phyloP scores from a whole-genome alignment of 37 sponge, comb jelly and placozoan genomes.

The Crambe crambe region DNA sequence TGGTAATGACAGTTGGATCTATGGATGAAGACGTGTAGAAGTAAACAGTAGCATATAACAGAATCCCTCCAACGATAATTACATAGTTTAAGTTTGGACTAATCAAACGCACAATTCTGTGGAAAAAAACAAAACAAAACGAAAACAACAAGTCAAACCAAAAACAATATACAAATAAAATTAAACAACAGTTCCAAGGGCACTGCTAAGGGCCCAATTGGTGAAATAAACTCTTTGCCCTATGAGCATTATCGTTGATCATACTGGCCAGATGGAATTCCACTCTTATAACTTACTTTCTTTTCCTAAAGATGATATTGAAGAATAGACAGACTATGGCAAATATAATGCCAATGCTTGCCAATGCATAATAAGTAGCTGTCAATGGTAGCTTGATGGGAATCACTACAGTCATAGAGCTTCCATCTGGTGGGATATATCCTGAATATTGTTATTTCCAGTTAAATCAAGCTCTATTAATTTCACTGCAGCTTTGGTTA shows the following conservation, averaged over 20 bases:
- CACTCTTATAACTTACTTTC: conserved; percentile 35
- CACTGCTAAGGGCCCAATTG: too few relatives aligned
- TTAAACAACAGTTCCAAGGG: not conserved
- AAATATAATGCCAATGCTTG: conserved; percentile 27
- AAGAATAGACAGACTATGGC: conserved; percentile 37
- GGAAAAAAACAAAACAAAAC: not conserved
- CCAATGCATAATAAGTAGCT: conserved; percentile 16
- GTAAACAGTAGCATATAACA: conserved; percentile 21
- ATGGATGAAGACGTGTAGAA: conserved; percentile 14
- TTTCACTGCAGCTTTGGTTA: not conserved
- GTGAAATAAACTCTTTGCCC: too few relatives aligned
- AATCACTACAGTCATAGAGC: not conserved
- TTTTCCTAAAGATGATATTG: conserved; percentile 62
- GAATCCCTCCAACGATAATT: conserved; percentile 38
- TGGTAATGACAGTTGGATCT: not conserved
- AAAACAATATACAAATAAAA: not conserved
- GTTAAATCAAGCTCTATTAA: not conserved
- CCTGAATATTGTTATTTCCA: conserved; percentile 1
- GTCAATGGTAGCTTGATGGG: conserved; percentile 5
- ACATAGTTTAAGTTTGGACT: conserved; percentile 70
- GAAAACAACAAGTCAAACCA: not conserved
- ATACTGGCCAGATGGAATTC: too few relatives aligned
- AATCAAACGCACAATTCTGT: conserved; percentile 48
- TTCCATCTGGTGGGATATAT: conserved; percentile 56
- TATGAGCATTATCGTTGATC: too few relatives aligned